Base-by-base conservation (phyloP, 2,113 vertebrate genomes). In the Microcebus jonahi region DNA sequence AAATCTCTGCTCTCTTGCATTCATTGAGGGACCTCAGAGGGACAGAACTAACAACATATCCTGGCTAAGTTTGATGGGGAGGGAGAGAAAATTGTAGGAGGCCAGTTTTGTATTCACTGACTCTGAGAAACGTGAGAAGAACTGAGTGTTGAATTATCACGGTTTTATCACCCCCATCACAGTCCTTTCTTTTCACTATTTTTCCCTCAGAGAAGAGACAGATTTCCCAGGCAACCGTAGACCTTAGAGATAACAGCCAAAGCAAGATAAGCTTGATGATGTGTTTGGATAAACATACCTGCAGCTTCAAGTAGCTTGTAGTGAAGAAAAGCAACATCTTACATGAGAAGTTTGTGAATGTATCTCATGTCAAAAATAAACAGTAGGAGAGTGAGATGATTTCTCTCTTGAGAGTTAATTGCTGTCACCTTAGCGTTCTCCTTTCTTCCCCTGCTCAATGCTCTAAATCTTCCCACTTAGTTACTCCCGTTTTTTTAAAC, bases 401-500 rank as follows among this genome's bases (percentile, higher is more conserved):
- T 87, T 50, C 27, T 75, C 27, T 88, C 77, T 71, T 4, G 63
- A 92, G 70, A 96, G 53, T 10, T 53, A 92, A 79, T 65, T 95
- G 73, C 92, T 96, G n/a, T 96, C 85, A 96, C 18, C 11, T 71
- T 71, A 95, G 31, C 81, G 57, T 91, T 94, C 63, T 84, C 53
- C 80, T 95, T 96, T 76, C 95, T 95, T 68, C 79, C 12, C 5
- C 86, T 63, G 31, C 61, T 88, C 84, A 18, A 27, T 84, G 59
- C 42, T 31, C 94, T 97, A 96, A 97, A 96, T 98, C 96, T 34
- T 1, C 73, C 36, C 88, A 61, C 57, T 75, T 92, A 96, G 65
- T 83, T 63, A 71, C 84, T 97, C 81, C 84, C 4, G 3, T 23
- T 36, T 94, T 94, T 91, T 97, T 80, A 96, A 97, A 97, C 90